Base-by-base conservation (phyloP, 2,797 vertebrate species). In the Psittacula derbiana region DNA sequence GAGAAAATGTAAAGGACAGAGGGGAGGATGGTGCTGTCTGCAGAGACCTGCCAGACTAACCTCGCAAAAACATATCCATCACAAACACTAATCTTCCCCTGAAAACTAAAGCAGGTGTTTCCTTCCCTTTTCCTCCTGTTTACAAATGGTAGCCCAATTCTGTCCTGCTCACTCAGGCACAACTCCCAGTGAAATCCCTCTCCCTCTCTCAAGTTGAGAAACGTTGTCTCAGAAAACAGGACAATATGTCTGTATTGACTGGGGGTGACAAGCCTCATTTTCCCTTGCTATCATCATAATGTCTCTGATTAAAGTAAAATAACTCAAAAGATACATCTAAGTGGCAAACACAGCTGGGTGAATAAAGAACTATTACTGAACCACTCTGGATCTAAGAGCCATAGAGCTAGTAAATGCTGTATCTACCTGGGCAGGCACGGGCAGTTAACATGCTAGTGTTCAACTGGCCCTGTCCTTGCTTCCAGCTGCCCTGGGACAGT, bases 1-100 rank as follows among this genome's bases (percentile, higher is more conserved):
- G 0, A 6, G 91, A 86, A 88, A 85, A 85, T 14, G 6, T 49
- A 43, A 87, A 95, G 91, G 93, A 95, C 91, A 90, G 90, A 86
- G 88, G 88, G 74, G 90, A 93, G 80, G 91, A 87, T 82, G 71
- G 31, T 83, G 88, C 72, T 89, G 92, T 57, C 90, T 90, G 82
- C 79, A 90, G 93, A 76, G 73, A 92, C 66, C 85, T 93, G 92
- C 74, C 95, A 90, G 91, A 57, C 90, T 28, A 74, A 70, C 95
- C 95, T 50, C 44, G 88, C 73, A 70, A 41, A 71, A 90, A 80
- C 47, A 44, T 0, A 46, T 76, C 95, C 88, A 89, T 95, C 94
- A 74, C 76, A 28, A 88, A 10, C 91, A 70, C 83, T 53, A 36
- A 74, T 47, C 88, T 16, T 47, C 6, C 80, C 41, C 92, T 53